Conservation (phyloP, 1,140 invertebrate species). For the Drosophila kanapiae region DNA sequence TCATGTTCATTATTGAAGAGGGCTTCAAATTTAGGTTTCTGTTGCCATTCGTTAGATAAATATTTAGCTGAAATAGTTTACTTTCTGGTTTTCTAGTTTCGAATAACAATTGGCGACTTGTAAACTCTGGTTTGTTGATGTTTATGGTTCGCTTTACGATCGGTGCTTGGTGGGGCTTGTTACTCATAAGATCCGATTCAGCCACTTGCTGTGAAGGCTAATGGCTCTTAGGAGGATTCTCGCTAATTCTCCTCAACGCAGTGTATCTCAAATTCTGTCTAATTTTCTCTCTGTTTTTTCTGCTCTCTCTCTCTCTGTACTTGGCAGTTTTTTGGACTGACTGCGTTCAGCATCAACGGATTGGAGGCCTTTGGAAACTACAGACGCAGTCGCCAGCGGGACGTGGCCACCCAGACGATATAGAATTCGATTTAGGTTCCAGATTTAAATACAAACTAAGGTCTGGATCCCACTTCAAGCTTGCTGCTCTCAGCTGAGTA, state of each 20-base stretch:
- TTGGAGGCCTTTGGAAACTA: conserved; percentile 61
- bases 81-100: neutral
- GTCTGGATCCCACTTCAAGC: neutral
- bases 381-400: conserved; percentile 60
- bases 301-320: neutral
- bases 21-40: neutral
- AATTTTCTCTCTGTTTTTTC: neutral
- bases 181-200: neutral
- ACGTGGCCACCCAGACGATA: conserved; percentile 64
- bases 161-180: neutral
- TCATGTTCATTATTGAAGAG: neutral
- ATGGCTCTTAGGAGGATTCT: neutral
- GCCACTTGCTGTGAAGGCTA: conserved; percentile 1
- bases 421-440: conserved; percentile 14
- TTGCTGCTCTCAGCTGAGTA: neutral
- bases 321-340: conserved; percentile 64
- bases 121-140: neutral
- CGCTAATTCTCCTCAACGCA: neutral
- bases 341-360: conserved; percentile 60
- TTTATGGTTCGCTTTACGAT: neutral
- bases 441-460: neutral
- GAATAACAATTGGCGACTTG: neutral
- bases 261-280: neutral
- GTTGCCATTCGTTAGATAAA: neutral
- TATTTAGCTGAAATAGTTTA: neutral